Conservation (phyloP, 2,797 vertebrate species). For the Philypnodon macrostomus region DNA sequence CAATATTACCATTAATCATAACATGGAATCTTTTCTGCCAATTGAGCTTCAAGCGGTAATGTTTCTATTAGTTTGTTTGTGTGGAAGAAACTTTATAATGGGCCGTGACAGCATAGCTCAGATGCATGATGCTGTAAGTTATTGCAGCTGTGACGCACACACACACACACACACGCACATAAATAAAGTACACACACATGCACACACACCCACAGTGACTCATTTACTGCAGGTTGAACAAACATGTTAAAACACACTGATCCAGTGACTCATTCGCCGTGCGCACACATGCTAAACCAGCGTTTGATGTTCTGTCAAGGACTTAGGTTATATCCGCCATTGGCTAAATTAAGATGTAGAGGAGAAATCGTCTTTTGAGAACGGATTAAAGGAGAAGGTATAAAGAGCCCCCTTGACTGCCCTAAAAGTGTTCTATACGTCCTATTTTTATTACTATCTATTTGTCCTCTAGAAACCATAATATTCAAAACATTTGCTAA, state of each 20-base stretch:
- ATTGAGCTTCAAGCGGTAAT: conserved; percentile 29
- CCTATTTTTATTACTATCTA: conserved; percentile 53
- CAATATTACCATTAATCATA: conserved; percentile 11
- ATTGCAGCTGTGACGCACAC: conserved; percentile 61
- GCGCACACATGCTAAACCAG: conserved; percentile 60
- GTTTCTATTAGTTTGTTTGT: conserved; percentile 37
- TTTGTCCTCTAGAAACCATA: too few species aligned
- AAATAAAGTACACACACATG: conserved; percentile 30
- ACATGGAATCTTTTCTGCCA: background rate
- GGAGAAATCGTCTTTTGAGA: conserved; percentile 45
- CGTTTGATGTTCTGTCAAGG: conserved; percentile 69
- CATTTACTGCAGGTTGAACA: conserved; percentile 62
- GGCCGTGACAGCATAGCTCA: conserved; percentile 55
- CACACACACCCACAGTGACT: conserved; percentile 46
- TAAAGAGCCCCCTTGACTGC: conserved; percentile 33
- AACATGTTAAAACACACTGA: conserved; percentile 71
- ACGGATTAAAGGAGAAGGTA: conserved; percentile 39
- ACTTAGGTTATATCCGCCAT: conserved; percentile 53
- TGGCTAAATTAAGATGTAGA: conserved; percentile 53
- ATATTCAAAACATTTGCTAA: conserved; percentile 50
- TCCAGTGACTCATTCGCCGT: conserved; percentile 59
- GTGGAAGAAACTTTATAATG: conserved; percentile 47
- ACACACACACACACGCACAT: conserved; percentile 37
- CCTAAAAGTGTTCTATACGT: conserved; percentile 54
- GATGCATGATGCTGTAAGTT: conserved; percentile 62